phyloP scores from a whole-genome alignment of 2,113 vertebrate genomes.

The Etheostoma cragini region DNA sequence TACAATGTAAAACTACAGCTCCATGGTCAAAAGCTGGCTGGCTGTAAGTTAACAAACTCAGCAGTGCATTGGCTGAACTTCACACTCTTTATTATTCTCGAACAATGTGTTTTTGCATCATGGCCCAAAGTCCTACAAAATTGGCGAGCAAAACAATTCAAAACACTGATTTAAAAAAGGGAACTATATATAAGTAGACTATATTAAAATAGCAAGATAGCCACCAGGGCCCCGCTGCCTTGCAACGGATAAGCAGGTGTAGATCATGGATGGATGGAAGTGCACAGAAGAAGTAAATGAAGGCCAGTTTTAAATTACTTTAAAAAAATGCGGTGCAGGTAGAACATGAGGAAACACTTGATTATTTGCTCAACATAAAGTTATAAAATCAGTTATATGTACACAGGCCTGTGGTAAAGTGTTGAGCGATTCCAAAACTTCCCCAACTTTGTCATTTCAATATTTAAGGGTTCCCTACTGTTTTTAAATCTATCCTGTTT shows the following conservation, averaged over 20 bases:
- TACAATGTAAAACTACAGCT: not conserved
- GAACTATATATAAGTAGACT: not conserved
- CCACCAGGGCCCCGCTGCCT: too few relatives aligned
- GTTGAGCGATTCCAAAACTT: conserved; percentile 8
- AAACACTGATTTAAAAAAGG: not conserved
- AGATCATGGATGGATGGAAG: not conserved
- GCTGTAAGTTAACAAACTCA: not conserved
- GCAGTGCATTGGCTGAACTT: not conserved
- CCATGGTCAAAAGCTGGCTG: not conserved
- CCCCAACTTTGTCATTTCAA: conserved; percentile 23
- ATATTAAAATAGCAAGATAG: not conserved
- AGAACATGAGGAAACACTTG: not conserved
- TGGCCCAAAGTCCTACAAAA: too few relatives aligned
- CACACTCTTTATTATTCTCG: not conserved
- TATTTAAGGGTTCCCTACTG: not conserved
- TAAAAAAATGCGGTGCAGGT: not conserved
- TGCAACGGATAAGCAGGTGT: not conserved
- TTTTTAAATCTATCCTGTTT: conserved; percentile 2
- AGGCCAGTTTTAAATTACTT: not conserved
- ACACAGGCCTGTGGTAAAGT: not conserved
- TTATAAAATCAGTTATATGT: not conserved
- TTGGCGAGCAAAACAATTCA: not conserved
- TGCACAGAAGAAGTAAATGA: not conserved
- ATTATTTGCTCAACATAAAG: not conserved
- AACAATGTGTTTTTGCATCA: too few relatives aligned